Conservation (phyloP, 2,888 invertebrate genomes). For the Oscheius onirici region DNA sequence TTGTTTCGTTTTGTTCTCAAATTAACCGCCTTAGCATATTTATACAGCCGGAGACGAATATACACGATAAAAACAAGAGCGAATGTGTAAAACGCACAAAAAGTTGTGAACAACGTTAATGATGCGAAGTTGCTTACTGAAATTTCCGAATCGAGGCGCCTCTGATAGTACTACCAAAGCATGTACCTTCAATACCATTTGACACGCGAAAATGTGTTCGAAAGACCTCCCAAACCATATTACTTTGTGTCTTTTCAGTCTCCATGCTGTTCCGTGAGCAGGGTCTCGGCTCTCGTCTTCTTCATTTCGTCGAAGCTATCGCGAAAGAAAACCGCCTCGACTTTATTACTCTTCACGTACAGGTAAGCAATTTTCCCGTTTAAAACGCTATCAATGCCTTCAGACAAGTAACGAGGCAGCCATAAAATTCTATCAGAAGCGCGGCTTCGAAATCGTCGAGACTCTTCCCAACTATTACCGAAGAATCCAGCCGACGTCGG, state of each 20-base stretch:
- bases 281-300: slow-evolving; percentile 39
- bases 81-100: no score
- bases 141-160: no score
- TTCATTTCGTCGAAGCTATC: slow-evolving; percentile 38
- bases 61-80: no score
- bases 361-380: slow-evolving; percentile 21
- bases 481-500: slow-evolving; percentile 40
- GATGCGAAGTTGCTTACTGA: no score
- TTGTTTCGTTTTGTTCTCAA: no score
- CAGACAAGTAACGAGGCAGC: slow-evolving; percentile 41
- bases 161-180: no score
- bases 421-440: slow-evolving; percentile 39
- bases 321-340: slow-evolving; percentile 29
- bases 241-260: slow-evolving; percentile 44
- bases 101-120: no score
- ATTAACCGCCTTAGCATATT: no score
- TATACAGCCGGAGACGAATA: no score
- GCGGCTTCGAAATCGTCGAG: slow-evolving; percentile 36
- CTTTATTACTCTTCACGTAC: slow-evolving; percentile 43
- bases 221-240: no score
- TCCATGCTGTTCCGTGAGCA: slow-evolving; percentile 36
- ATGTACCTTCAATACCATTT: no score
- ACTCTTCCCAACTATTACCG: slow-evolving; percentile 36
- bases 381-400: neutral
- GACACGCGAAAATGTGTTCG: no score